phyloP scores from a whole-genome alignment of 2,113 vertebrate species.

The Tragelaphus strepsiceros region DNA sequence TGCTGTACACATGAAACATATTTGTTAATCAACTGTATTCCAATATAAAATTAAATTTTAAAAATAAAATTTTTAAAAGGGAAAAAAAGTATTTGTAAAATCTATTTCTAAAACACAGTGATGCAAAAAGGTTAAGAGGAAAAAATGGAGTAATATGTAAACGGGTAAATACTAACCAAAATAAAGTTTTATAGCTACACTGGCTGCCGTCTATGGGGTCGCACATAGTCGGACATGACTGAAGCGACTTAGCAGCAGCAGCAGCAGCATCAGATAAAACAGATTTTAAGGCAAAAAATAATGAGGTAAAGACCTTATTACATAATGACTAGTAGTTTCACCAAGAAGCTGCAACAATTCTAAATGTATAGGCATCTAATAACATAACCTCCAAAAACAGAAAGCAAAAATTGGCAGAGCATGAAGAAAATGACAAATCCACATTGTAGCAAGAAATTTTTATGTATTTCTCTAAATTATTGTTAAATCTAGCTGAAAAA shows the following conservation, averaged over 20 bases:
- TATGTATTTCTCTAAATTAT: background rate
- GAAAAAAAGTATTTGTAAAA: background rate
- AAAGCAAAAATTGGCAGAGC: background rate
- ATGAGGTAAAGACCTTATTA: background rate
- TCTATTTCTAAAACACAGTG: slow-evolving; percentile 1
- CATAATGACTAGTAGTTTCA: background rate
- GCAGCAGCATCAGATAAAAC: background rate
- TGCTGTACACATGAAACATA: background rate
- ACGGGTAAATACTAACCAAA: background rate
- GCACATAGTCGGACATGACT: too few species aligned
- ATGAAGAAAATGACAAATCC: background rate
- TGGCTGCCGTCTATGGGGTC: too few species aligned
- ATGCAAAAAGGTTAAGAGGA: background rate
- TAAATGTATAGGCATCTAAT: background rate
- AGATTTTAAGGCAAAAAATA: background rate
- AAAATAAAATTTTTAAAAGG: background rate
- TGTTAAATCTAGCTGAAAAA: background rate
- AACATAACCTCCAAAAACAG: background rate
- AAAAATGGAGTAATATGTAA: background rate
- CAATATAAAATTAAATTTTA: background rate
- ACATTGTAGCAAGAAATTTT: background rate
- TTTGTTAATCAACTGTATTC: background rate
- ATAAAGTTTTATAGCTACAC: background rate
- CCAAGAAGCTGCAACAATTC: background rate
- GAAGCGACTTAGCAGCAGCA: too few species aligned